phyloP scores from a whole-genome alignment of 2,113 vertebrate genomes.

The Carassius gibelio region DNA sequence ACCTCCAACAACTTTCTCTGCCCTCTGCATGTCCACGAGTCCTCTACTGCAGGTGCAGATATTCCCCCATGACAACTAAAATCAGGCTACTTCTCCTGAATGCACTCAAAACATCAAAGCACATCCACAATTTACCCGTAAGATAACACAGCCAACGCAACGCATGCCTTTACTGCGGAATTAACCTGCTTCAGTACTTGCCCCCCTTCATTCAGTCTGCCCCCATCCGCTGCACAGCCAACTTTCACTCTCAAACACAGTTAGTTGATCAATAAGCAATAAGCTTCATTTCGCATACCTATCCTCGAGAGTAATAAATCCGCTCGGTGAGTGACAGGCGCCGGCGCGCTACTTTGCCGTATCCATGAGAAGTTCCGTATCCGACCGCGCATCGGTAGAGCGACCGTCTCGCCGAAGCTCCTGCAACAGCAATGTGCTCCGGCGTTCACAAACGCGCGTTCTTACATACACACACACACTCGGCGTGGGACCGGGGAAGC shows the following conservation, averaged over 20 bases:
- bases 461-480: constrained; percentile 34
- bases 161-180: constrained; percentile 32
- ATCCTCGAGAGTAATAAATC: constrained; percentile 37
- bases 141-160: background rate
- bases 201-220: background rate
- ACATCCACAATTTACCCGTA: background rate
- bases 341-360: constrained; percentile 38
- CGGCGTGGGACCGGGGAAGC: constrained; percentile 28
- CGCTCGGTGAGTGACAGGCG: constrained; percentile 5
- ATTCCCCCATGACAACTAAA: background rate
- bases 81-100: background rate
- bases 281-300: constrained; percentile 5
- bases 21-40: constrained; percentile 1
- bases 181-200: constrained; percentile 5
- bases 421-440: constrained; percentile 45
- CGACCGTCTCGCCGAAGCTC: constrained; percentile 38
- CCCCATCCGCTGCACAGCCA: constrained; percentile 5
- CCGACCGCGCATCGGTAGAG: constrained; percentile 35
- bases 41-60: background rate
- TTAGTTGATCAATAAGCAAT: constrained; percentile 22
- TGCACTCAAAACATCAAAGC: background rate
- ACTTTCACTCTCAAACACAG: constrained; percentile 17
- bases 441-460: constrained; percentile 1
- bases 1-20: constrained; percentile 38
- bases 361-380: constrained; percentile 52